A percentile compares a stretch with the other conserved stretches of the same genome.
Evolutionary conservation across 1,140 invertebrate genomes (phyloP).

Genomic region (Triops longicaudatus): DNA sequence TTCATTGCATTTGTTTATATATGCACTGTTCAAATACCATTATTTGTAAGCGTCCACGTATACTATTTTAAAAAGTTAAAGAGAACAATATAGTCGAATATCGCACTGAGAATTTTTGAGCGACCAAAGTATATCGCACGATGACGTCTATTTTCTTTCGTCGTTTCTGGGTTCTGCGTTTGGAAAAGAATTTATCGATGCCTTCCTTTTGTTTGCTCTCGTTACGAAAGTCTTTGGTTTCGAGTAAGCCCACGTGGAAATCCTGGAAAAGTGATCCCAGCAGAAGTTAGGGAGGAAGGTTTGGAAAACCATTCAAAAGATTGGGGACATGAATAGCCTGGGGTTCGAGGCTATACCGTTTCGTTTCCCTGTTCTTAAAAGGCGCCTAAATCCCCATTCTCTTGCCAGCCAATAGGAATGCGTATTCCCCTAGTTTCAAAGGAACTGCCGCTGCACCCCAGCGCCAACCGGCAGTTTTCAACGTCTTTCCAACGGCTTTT

Average conservation of each 20-base stretch:
- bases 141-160: background rate
- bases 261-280: background rate
- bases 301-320: background rate
- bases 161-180: background rate
- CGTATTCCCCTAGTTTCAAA: background rate
- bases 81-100: no score
- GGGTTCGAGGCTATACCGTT: background rate
- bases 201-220: background rate
- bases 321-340: background rate
- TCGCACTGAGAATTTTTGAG: no score
- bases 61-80: no score
- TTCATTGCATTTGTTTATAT: no score
- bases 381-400: background rate
- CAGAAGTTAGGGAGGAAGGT: background rate
- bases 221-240: background rate
- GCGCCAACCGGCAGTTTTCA: conserved; percentile 13
- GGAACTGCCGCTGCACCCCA: background rate
- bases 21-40: no score
- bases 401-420: background rate
- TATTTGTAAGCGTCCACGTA: no score
- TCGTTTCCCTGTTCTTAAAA: background rate
- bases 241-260: background rate
- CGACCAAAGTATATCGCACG: no score
- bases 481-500: background rate
- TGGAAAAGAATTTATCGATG: background rate